phyloP scores from a whole-genome alignment of 2,888 invertebrate species.

The Malacosoma neustria region DNA sequence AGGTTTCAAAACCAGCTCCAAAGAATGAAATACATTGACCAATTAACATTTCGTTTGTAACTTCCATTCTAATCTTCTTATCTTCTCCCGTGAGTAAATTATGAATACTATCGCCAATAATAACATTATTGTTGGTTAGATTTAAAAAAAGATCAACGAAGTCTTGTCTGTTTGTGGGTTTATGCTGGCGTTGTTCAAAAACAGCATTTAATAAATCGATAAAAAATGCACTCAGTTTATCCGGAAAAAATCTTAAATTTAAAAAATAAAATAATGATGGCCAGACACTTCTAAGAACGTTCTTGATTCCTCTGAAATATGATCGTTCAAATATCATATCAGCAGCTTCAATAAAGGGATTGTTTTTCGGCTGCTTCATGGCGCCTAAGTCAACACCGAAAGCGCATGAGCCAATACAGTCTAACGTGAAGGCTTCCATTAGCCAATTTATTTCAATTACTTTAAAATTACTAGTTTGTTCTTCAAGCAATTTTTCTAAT shows the following conservation, averaged over 20 bases:
- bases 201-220: slow-evolving; percentile 22
- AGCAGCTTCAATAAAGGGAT: slow-evolving; percentile 27
- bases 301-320: slow-evolving; percentile 18
- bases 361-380: slow-evolving; percentile 11
- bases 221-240: slow-evolving; percentile 26
- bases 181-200: slow-evolving; percentile 24
- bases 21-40: slow-evolving; percentile 68
- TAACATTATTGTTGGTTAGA: slow-evolving; percentile 25
- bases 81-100: slow-evolving; percentile 19
- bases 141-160: slow-evolving; percentile 35
- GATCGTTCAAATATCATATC: slow-evolving; percentile 23
- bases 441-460: slow-evolving; percentile 20
- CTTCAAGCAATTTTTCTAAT: slow-evolving; percentile 26
- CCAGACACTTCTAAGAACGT: slow-evolving; percentile 25
- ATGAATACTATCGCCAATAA: slow-evolving; percentile 28
- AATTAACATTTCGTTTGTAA: slow-evolving; percentile 51
- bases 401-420: slow-evolving; percentile 27
- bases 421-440: slow-evolving; percentile 33
- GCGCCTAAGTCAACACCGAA: slow-evolving; percentile 21
- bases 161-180: slow-evolving; percentile 28
- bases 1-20: slow-evolving; percentile 43
- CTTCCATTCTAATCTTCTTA: slow-evolving; percentile 20
- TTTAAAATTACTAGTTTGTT: slow-evolving; percentile 9
- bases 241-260: slow-evolving; percentile 23
- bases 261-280: slow-evolving; percentile 34